Conservation (phyloP, 2,888 invertebrate genomes). For the Pristionchus entomophagus region DNA sequence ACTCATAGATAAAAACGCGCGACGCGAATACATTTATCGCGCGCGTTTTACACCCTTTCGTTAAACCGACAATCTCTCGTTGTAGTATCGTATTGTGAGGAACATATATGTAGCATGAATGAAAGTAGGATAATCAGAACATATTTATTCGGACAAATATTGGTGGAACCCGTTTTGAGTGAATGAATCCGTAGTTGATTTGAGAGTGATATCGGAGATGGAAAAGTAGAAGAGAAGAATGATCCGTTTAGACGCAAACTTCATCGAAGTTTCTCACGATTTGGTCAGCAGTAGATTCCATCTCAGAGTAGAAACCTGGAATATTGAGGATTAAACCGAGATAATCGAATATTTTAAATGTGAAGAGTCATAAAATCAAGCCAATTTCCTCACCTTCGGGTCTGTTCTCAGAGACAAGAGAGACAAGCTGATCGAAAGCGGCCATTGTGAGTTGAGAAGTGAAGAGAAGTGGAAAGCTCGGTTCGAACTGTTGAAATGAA, state of each 20-base stretch:
- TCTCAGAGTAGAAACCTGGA: slow-evolving; percentile 14
- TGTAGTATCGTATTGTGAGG: too few species aligned
- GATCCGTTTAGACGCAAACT: not conserved
- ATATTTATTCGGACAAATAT: slow-evolving; percentile 2
- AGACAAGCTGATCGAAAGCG: not conserved
- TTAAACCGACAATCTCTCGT: too few species aligned
- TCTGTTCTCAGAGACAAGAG: not conserved
- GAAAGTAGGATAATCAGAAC: too few species aligned
- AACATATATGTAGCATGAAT: too few species aligned
- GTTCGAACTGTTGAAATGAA: not conserved
- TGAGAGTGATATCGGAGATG: not conserved
- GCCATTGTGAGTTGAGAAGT: slow-evolving; percentile 1
- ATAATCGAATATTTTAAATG: not conserved
- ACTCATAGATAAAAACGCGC: not conserved
- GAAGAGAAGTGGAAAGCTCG: not conserved
- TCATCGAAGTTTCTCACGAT: slow-evolving; percentile 13
- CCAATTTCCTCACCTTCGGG: not conserved
- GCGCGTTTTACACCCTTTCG: not conserved
- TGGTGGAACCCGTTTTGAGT: not conserved
- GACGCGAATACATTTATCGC: not conserved
- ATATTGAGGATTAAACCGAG: not conserved
- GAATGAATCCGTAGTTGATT: not conserved
- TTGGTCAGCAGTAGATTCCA: slow-evolving; percentile 2
- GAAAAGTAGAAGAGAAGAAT: not conserved
- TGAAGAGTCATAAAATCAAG: not conserved